Evolutionary conservation across 2,113 vertebrate species (phyloP).

Genomic region (Plecotus auritus): DNA sequence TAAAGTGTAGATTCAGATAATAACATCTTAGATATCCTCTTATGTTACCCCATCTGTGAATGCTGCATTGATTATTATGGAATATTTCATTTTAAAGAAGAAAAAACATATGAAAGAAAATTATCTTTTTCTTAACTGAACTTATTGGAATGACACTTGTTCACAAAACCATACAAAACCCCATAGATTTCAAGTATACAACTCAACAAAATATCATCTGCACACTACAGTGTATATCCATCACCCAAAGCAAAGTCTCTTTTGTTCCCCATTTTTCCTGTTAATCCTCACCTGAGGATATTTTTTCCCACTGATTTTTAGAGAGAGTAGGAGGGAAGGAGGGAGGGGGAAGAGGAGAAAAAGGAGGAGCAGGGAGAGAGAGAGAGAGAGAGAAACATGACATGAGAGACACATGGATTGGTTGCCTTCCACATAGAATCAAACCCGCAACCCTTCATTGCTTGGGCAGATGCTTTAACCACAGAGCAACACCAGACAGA

Average conservation of each 20-base stretch:
- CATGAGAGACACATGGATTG: too few relatives aligned
- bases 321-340: too few relatives aligned
- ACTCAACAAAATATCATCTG: neutral
- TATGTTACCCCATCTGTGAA: neutral
- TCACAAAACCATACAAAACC: neutral
- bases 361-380: too few relatives aligned
- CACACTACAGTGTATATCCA: neutral
- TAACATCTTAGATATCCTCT: neutral
- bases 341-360: too few relatives aligned
- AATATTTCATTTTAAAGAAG: neutral
- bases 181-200: neutral
- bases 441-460: too few relatives aligned
- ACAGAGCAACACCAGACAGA: too few relatives aligned
- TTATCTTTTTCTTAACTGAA: neutral
- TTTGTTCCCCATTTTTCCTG: neutral
- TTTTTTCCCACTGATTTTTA: too few relatives aligned
- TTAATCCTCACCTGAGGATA: too few relatives aligned
- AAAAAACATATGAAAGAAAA: neutral
- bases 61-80: neutral
- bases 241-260: neutral
- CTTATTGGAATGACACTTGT: neutral
- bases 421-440: too few relatives aligned
- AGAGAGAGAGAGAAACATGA: too few relatives aligned
- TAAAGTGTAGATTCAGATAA: neutral
- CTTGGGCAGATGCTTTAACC: too few relatives aligned